phyloP scores from a whole-genome alignment of 2,888 invertebrate genomes.

The Neuroscelio doddi region DNA sequence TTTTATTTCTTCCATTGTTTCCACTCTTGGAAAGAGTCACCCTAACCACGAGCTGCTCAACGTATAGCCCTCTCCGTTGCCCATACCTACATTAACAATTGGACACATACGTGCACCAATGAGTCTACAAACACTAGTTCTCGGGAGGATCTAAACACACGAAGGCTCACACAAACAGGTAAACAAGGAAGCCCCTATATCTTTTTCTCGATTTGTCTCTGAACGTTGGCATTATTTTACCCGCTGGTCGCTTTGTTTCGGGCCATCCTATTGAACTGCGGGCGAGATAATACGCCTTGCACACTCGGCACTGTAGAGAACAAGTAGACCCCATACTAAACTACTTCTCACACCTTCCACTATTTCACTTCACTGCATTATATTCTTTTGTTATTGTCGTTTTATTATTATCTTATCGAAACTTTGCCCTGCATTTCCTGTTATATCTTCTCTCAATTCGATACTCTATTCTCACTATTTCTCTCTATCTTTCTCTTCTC shows the following conservation, averaged over 20 bases:
- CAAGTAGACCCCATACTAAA: constrained; percentile 40
- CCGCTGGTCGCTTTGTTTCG: constrained; percentile 65
- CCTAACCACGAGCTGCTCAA: constrained; percentile 46
- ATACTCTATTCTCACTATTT: too few species aligned
- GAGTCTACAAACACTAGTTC: constrained; percentile 39
- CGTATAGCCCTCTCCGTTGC: constrained; percentile 61
- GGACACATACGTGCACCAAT: constrained; percentile 47
- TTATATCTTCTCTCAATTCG: too few species aligned
- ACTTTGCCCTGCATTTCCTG: too few species aligned
- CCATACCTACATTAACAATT: constrained; percentile 50
- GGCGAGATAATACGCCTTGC: constrained; percentile 64
- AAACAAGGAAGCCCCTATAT: constrained; percentile 53
- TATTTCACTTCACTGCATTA: constrained; percentile 44
- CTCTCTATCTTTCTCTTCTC: too few species aligned
- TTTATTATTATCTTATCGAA: not conserved
- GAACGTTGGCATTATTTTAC: constrained; percentile 68
- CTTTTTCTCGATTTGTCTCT: constrained; percentile 64
- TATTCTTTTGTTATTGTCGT: constrained; percentile 29
- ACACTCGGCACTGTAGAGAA: constrained; percentile 40
- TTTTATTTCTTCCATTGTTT: constrained; percentile 70
- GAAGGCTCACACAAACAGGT: constrained; percentile 44
- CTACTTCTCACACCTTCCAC: constrained; percentile 55
- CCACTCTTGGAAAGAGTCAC: constrained; percentile 57
- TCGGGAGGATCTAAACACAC: constrained; percentile 17
- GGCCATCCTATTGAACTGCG: constrained; percentile 66